Base-by-base conservation (phyloP, 2,888 invertebrate genomes). In the Conistra vaccinii region DNA sequence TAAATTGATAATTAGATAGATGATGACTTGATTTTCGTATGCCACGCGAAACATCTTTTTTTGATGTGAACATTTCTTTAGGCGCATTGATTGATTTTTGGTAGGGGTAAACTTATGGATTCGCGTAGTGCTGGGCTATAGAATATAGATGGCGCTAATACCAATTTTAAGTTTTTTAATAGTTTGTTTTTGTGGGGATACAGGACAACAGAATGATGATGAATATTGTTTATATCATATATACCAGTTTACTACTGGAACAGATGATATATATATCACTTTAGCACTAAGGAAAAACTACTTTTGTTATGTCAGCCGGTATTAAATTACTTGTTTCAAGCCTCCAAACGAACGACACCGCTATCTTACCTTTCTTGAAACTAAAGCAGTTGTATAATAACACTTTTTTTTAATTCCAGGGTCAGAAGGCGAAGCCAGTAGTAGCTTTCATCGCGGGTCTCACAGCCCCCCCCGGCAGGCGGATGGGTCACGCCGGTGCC, bases 401-500 rank as follows among this genome's bases (percentile, higher is more conserved):
- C 39, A 82, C 70, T 63, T 48, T 48, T 23, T 48, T 39, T 48
- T 20, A 26, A 77, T 95, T 96, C 26, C 91, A 98, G 98, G 98
- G 98, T 83, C 96, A 97, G 72, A 98, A 98, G 92, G 98, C 98
- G 58, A 99, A 99, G 93, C 99, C 99, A 61, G 99, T 99, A 55
- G 99, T 99, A 4, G 99, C 99, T 12, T 99, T 99, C 95, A 99
- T 99, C 94, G 99, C 99, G 89, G 99, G 99, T 76, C 94, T 99
- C 80, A 99, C 99, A 20, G 99, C 99, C 23, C 99, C 99, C 29
- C 99, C 99, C 62, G 99, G 99, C 72, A 97, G 99, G 90, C 97
- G 99, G 92, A 99, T 99, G 99, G 99, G 99, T 61, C 99, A 99
- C 94, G 99, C 99, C 79, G 99, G 99, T 87, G 99, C 99, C 85